These are phyloP conservation scores for Idris sp. DNA, from an alignment of 1,140 invertebrate species.

Conservation along the genomic window DNA sequence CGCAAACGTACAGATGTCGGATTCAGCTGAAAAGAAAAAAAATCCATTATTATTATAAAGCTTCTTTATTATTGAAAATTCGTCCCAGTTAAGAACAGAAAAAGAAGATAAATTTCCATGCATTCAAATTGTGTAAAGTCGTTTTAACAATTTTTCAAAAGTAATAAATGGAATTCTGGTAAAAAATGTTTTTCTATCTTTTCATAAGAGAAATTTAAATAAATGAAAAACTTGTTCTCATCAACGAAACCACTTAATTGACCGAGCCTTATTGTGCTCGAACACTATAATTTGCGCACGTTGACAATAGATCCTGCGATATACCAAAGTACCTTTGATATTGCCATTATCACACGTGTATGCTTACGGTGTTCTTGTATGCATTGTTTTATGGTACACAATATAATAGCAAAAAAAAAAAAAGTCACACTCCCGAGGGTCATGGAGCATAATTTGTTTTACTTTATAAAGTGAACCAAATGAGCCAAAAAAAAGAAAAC, in stretches of 20 bases:
- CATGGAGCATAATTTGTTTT: constrained; percentile 18
- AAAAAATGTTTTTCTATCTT: too few species aligned
- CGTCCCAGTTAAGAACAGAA: background rate
- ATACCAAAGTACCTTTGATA: constrained; percentile 50
- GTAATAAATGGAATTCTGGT: too few species aligned
- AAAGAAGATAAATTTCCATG: too few species aligned
- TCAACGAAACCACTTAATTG: constrained; percentile 30
- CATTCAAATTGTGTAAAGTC: too few species aligned
- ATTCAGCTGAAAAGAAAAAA: constrained; percentile 85
- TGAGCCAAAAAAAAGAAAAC: constrained; percentile 3
- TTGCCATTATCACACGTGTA: constrained; percentile 51
- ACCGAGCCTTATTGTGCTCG: constrained; percentile 32
- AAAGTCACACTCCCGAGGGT: constrained; percentile 38
- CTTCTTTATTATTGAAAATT: too few species aligned
- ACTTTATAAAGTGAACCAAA: too few species aligned
- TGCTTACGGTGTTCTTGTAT: constrained; percentile 40
- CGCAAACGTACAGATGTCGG: constrained; percentile 90
- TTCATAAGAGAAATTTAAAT: too few species aligned
- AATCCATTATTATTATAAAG: constrained; percentile 15
- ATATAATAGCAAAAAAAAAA: constrained; percentile 50
- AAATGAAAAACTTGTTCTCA: background rate
- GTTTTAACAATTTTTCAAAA: too few species aligned
- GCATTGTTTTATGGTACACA: constrained; percentile 60
- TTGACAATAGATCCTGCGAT: constrained; percentile 46
- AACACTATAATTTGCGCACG: constrained; percentile 26